Evolutionary conservation across 2,113 vertebrate species (phyloP), one percentile per base, ranked within the genome.

Genomic region (Agapornis roseicollis): DNA sequence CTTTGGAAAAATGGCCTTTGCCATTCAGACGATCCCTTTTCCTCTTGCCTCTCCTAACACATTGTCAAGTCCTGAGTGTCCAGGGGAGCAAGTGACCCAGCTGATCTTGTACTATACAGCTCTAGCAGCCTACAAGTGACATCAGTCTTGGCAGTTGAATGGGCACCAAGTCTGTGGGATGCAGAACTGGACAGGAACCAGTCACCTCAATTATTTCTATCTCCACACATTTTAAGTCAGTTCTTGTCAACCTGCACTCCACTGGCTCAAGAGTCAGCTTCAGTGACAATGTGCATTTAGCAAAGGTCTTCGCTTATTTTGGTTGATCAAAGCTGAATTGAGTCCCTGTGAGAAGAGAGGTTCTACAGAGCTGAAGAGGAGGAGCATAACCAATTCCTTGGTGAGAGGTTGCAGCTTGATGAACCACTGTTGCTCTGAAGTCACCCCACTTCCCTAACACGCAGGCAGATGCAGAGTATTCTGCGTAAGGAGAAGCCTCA

Each of bases 391-490:
- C 64, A 6, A 0, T 74, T 81, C 29, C 77, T 55, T 22, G 35
- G 55, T 44, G 47, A 42, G 52, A 78, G 42, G 29, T 13, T 56
- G 68, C 44, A 77, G 79, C 1, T 4, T 74, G 73, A 6, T 65
- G 70, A 94, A 52, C 39, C 15, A 10, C 72, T 52, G 39, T 42
- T 64, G 47, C 65, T 60, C 64, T 64, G 56, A 68, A 64, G 80
- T 44, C 56, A 42, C 27, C 61, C 55, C 4, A 0, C 60, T 55
- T 89, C 33, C 46, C 56, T 52, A 46, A 66, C 52, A 37, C 2
- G 7, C 35, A 10, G 49, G 66, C 42, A 89, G 70, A 17, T 28
- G 12, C 0, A 0, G 58, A 0, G 55, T 9, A 53, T 35, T 41
- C 66, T 50, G 64, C 23, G 29, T 6, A 71, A 42, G 90, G 76